phyloP scores from a whole-genome alignment of 2,888 invertebrate genomes.

The Ophion ventricosus region DNA sequence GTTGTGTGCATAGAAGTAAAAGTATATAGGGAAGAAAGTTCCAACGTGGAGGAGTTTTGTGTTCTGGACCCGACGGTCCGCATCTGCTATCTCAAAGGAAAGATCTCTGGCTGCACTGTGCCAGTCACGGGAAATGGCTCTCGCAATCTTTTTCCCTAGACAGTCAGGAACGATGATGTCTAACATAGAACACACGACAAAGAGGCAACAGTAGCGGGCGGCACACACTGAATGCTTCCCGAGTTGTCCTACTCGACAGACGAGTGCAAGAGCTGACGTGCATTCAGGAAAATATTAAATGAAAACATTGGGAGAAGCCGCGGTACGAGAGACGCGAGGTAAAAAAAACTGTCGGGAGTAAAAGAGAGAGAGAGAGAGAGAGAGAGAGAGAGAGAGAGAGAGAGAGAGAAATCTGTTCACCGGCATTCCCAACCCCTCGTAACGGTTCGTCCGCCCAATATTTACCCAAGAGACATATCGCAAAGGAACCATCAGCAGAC shows the following conservation, averaged over 20 bases:
- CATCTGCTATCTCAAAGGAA: conserved; percentile 79
- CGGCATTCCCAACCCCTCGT: conserved; percentile 40
- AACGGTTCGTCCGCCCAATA: conserved; percentile 76
- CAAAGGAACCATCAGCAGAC: conserved; percentile 79
- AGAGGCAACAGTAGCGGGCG: conserved; percentile 29
- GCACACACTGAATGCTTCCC: conserved; percentile 29
- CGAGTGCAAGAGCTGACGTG: conserved; percentile 31
- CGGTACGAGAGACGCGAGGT: conserved; percentile 8
- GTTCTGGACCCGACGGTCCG: conserved; percentile 45
- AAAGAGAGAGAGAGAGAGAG: conserved; percentile 39
- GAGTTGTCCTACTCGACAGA: conserved; percentile 42
- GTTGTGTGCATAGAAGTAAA: conserved; percentile 39
- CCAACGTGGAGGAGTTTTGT: conserved; percentile 45
- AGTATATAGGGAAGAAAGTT: conserved; percentile 43
- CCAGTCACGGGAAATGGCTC: conserved; percentile 81
- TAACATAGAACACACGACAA: conserved; percentile 13
- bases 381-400: conserved; percentile 6
- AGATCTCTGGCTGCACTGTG: conserved; percentile 74
- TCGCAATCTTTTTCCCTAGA: conserved; percentile 79
- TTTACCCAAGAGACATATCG: conserved; percentile 80
- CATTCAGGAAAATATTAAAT: conserved; percentile 81
- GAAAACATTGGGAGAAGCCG: conserved; percentile 79
- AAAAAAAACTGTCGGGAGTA: not conserved
- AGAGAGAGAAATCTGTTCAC: conserved; percentile 49
- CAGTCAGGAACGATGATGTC: conserved; percentile 46